Evolutionary conservation across 2,113 vertebrate species (phyloP).

Genomic region (Poeciliopsis turrubarensis): DNA sequence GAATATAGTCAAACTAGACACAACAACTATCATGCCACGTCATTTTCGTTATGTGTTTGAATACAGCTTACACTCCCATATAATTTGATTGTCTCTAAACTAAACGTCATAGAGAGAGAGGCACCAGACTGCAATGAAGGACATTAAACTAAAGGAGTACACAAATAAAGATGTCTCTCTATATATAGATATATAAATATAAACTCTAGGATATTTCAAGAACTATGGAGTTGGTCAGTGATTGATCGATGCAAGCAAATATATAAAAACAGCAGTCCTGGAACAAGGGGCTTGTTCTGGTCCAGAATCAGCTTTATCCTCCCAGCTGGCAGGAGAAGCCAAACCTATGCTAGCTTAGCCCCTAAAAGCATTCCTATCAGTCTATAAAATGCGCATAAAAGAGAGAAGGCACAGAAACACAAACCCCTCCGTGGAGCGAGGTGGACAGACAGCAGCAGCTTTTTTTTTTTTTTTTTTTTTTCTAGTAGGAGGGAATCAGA

Average conservation of each 20-base stretch:
- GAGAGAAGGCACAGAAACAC: conserved; percentile 78
- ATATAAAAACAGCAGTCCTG: conserved; percentile 66
- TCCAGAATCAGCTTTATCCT: conserved; percentile 30
- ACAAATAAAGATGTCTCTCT: conserved; percentile 69
- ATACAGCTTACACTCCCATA: conserved; percentile 46
- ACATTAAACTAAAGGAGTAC: conserved; percentile 58
- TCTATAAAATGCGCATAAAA: conserved; percentile 73
- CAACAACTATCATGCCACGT: conserved; percentile 66
- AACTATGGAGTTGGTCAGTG: conserved; percentile 52
- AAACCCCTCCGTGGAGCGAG: conserved; percentile 59
- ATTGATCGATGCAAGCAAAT: conserved; percentile 58
- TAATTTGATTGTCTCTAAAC: conserved; percentile 79
- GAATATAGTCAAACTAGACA: conserved; percentile 66
- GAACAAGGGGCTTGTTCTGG: conserved; percentile 28
- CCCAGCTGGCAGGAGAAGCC: conserved; percentile 33
- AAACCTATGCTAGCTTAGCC: conserved; percentile 40
- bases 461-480: neutral
- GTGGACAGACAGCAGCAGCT: conserved; percentile 60
- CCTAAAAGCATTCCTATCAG: conserved; percentile 55
- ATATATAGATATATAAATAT: conserved; percentile 73
- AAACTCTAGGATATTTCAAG: conserved; percentile 69
- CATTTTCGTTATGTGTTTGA: conserved; percentile 34
- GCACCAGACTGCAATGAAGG: conserved; percentile 72
- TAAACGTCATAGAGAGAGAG: conserved; percentile 67
- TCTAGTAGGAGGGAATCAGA: conserved; percentile 8